These are phyloP conservation scores for Thumatha senex DNA, from an alignment of 2,888 invertebrate genomes.

Conservation along the genomic window DNA sequence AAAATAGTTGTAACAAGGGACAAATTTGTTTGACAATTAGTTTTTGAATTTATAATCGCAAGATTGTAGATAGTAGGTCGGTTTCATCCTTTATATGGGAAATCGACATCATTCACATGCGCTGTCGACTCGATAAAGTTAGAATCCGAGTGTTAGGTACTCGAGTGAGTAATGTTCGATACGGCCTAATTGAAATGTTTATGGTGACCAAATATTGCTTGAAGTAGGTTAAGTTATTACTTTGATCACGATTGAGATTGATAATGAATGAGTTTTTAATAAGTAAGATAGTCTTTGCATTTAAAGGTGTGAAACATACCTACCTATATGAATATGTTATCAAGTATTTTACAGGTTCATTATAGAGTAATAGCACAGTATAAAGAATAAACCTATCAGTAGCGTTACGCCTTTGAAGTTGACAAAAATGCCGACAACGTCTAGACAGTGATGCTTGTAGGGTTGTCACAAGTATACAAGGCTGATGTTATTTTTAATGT, in stretches of 20 bases:
- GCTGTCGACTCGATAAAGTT: slow-evolving; percentile 28
- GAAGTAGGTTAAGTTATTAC: slow-evolving; percentile 26
- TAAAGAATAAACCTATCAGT: too few relatives aligned
- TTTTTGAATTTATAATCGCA: slow-evolving; percentile 4
- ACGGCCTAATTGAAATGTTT: slow-evolving; percentile 39
- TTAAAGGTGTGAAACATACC: too few relatives aligned
- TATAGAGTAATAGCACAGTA: too few relatives aligned
- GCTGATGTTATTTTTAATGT: too few relatives aligned
- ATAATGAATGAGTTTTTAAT: too few relatives aligned
- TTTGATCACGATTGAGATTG: slow-evolving; percentile 13
- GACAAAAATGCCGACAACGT: too few relatives aligned
- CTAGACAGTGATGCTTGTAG: too few relatives aligned
- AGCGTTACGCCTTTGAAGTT: too few relatives aligned
- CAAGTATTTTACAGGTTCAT: too few relatives aligned
- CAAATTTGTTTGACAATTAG: neutral
- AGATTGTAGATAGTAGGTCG: slow-evolving; percentile 38
- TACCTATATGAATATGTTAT: too few relatives aligned
- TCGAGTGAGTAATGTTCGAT: slow-evolving; percentile 42
- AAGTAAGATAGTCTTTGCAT: too few relatives aligned
- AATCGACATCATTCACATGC: slow-evolving; percentile 61
- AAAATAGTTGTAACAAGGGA: slow-evolving; percentile 41
- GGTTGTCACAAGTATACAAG: too few relatives aligned
- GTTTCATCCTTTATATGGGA: slow-evolving; percentile 60
- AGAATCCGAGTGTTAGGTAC: slow-evolving; percentile 27
- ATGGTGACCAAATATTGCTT: slow-evolving; percentile 23